Conservation (phyloP, 1,140 invertebrate genomes). For the Conus betulinus region DNA sequence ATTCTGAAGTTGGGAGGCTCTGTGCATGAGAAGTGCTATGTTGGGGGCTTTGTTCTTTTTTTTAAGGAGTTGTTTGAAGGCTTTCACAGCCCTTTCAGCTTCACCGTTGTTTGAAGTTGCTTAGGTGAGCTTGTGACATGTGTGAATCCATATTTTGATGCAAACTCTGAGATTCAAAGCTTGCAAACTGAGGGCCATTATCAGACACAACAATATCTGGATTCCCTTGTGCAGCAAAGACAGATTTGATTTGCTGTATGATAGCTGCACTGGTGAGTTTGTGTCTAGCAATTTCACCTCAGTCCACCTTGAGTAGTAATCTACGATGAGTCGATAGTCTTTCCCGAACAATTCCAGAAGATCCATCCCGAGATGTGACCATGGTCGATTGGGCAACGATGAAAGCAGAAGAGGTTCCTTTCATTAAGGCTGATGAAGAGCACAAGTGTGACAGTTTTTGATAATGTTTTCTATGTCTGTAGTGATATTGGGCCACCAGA, state of each 20-base stretch:
- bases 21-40: conserved; percentile 39
- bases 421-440: conserved; percentile 29
- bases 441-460: conserved; percentile 38
- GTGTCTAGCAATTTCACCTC: conserved; percentile 25
- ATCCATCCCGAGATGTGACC: conserved; percentile 36
- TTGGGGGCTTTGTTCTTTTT: conserved; percentile 47
- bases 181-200: conserved; percentile 18
- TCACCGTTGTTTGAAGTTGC: conserved; percentile 52
- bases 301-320: conserved; percentile 51
- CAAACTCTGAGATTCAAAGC: conserved; percentile 54
- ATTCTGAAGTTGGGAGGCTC: conserved; percentile 42
- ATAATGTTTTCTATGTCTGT: conserved; percentile 32
- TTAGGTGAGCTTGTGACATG: conserved; percentile 49
- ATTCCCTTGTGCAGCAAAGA: conserved; percentile 55
- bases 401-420: conserved; percentile 44
- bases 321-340: conserved; percentile 42
- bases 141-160: conserved; percentile 57
- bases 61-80: conserved; percentile 45
- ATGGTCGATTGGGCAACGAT: conserved; percentile 41
- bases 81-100: conserved; percentile 51
- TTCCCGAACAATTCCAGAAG: conserved; percentile 27
- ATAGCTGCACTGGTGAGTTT: not conserved
- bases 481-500: conserved; percentile 36
- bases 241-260: conserved; percentile 35
- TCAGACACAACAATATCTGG: conserved; percentile 34